Evolutionary conservation across 1,140 invertebrate species (phyloP), one percentile per base, ranked within the genome.

Genomic region (Chrysoperla carnea): DNA sequence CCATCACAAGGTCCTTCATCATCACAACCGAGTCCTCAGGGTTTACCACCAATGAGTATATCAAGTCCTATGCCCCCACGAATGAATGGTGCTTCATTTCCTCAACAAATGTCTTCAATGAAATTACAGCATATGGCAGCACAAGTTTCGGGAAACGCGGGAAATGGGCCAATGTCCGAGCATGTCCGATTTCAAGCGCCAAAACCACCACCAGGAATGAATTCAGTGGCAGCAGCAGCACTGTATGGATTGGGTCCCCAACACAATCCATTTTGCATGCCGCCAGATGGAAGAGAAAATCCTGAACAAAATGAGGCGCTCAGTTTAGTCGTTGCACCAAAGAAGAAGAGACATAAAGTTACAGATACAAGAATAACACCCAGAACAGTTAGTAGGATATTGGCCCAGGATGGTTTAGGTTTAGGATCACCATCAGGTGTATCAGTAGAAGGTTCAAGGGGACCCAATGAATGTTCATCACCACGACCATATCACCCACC

Each of bases 311-410:
- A 90, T 56, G 91, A 95, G 62, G 84, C 91, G 1, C 73, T 95
- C 8, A 88, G 88, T 52, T 72, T 95, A 47, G 88, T 95, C 17
- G 88, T 95, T 46, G 83, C 84, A 17, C 86, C 88, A 0, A 94
- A 94, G 64, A 92, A 91, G 68, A 95, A 94, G 67, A 72, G 91
- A 13, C 91, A 95, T 59, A 96, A 96, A 78, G 84, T 96, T 43
- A 96, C 91, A 11, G 91, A 96, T 59, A 94, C 91, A 35, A 73
- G 92, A 46, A 86, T 96, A 43, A 94, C 90, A 8, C 90, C 91
- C 5, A 71, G 87, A 43, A 89, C 86, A 31, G 84, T 90, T 8
- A 86, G 81, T 55, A 72, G 86, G 46, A 83, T 90, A 44, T 61
- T 90, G 44, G 83, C 83, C 42, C 81, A 81, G 58, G 83, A 86